phyloP scores from a whole-genome alignment of 2,888 invertebrate species.

The Pammene fasciana region DNA sequence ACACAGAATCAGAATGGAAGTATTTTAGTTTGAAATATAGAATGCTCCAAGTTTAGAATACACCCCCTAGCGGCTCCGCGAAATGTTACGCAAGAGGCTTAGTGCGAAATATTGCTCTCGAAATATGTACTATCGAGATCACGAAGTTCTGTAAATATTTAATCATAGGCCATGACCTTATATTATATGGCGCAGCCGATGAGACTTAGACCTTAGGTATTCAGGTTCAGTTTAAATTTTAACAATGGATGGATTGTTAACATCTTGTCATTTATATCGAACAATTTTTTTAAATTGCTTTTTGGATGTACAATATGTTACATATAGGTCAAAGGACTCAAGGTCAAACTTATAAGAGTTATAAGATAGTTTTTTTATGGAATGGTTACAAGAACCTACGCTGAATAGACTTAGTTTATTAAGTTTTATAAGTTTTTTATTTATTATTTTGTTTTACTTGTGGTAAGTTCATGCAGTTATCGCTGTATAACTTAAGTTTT shows the following conservation, averaged over 20 bases:
- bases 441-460: no score
- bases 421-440: no score
- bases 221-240: neutral
- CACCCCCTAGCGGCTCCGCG: neutral
- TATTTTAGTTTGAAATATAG: no score
- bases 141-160: constrained; percentile 37
- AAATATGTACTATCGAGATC: constrained; percentile 18
- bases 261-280: neutral
- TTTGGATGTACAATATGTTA: neutral
- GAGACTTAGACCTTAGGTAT: neutral
- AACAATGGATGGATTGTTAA: neutral
- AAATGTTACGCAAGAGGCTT: constrained; percentile 28
- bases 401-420: no score
- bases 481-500: no score
- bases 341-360: no score
- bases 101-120: neutral
- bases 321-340: no score
- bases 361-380: no score
- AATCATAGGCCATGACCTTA: constrained; percentile 15
- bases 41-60: no score
- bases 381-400: no score
- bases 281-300: neutral
- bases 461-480: no score
- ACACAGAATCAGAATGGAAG: no score
- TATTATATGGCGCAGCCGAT: constrained; percentile 15